Evolutionary conservation across 1,140 invertebrate genomes (phyloP).

Genomic region (Philopotamus ludificatus): DNA sequence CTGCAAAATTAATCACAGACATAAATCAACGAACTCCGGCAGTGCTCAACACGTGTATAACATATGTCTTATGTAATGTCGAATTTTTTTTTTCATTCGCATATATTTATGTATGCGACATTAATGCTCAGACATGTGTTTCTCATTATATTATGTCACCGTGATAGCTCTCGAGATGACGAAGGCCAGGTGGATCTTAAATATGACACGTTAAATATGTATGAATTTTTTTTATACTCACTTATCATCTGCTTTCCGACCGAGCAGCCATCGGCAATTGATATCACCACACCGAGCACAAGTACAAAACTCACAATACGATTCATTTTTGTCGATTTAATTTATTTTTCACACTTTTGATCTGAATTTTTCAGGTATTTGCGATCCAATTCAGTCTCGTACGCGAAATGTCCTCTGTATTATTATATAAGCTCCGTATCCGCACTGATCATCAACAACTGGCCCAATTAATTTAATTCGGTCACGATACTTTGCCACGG

Average conservation of each 20-base stretch:
- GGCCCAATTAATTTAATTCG: too few relatives aligned
- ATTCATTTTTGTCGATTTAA: slow-evolving; percentile 26
- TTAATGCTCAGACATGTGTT: not conserved
- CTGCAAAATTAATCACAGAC: slow-evolving; percentile 46
- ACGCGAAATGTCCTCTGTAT: slow-evolving; percentile 5
- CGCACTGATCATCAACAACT: slow-evolving; percentile 3
- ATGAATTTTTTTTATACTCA: slow-evolving; percentile 25
- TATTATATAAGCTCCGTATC: not conserved
- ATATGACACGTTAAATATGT: slow-evolving; percentile 3
- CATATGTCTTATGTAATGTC: not conserved
- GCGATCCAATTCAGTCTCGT: too few relatives aligned
- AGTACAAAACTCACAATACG: slow-evolving; percentile 25
- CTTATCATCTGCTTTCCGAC: slow-evolving; percentile 39
- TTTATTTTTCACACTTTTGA: not conserved
- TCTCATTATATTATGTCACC: slow-evolving; percentile 1
- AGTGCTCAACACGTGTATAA: not conserved
- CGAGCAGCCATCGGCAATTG: too few relatives aligned
- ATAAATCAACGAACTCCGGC: not conserved
- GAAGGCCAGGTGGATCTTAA: not conserved
- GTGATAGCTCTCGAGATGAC: not conserved
- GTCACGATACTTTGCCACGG: slow-evolving; percentile 29
- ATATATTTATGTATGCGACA: not conserved
- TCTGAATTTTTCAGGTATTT: too few relatives aligned
- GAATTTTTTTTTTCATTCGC: not conserved
- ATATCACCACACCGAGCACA: slow-evolving; percentile 27